A percentile compares a stretch with the other conserved stretches of the same genome.
Evolutionary conservation across 1,140 invertebrate genomes (phyloP).

Genomic region (Drosophila lowei): DNA sequence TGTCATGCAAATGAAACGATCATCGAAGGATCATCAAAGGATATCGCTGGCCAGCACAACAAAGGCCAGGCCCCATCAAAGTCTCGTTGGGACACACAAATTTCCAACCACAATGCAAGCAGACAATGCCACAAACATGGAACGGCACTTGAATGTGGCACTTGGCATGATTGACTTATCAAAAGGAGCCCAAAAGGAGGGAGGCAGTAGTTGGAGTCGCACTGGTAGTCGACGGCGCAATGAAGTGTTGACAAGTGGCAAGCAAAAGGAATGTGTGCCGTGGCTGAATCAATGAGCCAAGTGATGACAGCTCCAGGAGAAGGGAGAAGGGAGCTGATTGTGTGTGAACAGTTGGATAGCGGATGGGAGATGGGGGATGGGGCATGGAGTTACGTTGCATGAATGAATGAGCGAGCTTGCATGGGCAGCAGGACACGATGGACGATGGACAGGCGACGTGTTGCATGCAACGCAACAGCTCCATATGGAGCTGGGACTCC

Average conservation of each 20-base stretch:
- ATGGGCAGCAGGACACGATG: constrained; percentile 13
- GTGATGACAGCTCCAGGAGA: constrained; percentile 51
- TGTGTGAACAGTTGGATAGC: neutral
- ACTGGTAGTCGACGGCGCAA: constrained; percentile 47
- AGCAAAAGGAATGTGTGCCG: constrained; percentile 76
- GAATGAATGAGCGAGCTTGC: constrained; percentile 70
- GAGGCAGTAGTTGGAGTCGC: constrained; percentile 37
- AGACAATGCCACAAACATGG: constrained; percentile 58
- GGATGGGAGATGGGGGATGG: neutral
- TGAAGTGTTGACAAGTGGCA: constrained; percentile 80
- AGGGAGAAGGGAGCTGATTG: constrained; percentile 1
- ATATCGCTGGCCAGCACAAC: constrained; percentile 51
- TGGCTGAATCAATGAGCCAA: constrained; percentile 72
- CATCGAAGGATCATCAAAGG: constrained; percentile 53
- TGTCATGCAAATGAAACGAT: constrained; percentile 67
- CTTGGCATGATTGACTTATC: constrained; percentile 80
- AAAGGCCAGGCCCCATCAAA: constrained; percentile 47
- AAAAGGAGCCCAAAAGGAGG: constrained; percentile 61
- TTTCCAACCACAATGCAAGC: constrained; percentile 17
- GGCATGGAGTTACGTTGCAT: constrained; percentile 38
- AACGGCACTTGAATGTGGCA: constrained; percentile 75
- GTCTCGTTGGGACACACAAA: constrained; percentile 26
- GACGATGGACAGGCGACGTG: constrained; percentile 33
- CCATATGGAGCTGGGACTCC: constrained; percentile 33
- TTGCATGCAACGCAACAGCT: constrained; percentile 66